A percentile compares a stretch with the other conserved stretches of the same genome.
These are phyloP conservation scores for Dioctria linearis DNA, from an alignment of 2,888 invertebrate species.

Conservation along the genomic window DNA sequence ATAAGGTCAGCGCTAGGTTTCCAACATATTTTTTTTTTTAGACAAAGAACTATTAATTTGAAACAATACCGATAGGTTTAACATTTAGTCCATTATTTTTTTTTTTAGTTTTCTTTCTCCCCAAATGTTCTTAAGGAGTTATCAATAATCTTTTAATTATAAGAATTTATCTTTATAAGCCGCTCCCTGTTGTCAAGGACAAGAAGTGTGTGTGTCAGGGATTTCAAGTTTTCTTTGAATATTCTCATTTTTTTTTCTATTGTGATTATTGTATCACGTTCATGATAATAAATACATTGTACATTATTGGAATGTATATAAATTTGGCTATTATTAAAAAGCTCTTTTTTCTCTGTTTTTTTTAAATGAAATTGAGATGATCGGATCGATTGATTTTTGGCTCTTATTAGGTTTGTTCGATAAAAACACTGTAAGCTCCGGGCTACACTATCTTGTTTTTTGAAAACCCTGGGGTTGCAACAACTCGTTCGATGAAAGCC, in stretches of 20 bases:
- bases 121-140: too few species aligned
- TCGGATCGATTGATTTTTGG: too few species aligned
- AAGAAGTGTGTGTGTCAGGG: not conserved
- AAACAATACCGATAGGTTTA: not conserved
- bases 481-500: too few species aligned
- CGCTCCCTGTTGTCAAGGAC: not conserved
- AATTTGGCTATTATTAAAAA: not conserved
- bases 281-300: constrained; percentile 21
- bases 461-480: too few species aligned
- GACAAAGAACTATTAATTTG: not conserved
- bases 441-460: too few species aligned
- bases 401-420: too few species aligned
- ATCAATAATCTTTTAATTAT: not conserved
- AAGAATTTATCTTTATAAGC: not conserved
- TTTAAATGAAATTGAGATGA: too few species aligned
- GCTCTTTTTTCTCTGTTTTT: too few species aligned
- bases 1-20: not conserved
- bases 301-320: constrained; percentile 36
- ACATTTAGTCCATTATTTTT: not conserved
- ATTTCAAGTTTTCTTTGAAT: not conserved
- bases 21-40: not conserved
- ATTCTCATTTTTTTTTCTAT: not conserved
- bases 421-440: too few species aligned
- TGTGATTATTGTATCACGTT: constrained; percentile 4
- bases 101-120: not conserved